Evolutionary conservation across 2,113 vertebrate species (phyloP), one percentile per base, ranked within the genome.

Genomic region (Eulacestoma nigropectus): DNA sequence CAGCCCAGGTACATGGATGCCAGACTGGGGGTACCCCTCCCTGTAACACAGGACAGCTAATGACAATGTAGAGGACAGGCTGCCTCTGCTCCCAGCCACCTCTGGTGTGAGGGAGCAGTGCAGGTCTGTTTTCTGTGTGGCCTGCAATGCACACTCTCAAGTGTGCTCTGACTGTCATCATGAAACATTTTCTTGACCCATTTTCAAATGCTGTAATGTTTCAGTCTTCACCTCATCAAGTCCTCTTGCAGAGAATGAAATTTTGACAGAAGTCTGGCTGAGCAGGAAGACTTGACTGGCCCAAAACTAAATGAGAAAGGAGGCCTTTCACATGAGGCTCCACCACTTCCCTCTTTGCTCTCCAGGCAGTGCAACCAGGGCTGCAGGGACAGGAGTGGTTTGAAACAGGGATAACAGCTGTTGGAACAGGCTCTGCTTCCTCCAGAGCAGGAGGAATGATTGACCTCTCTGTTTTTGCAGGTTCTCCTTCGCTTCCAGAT

Each of bases 401-500:
- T 25, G 50, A 80, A 94, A 44, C 30, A 64, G 46, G 19, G 19
- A 73, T 52, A 75, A 60, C 9, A 26, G 39, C 47, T 52, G 11
- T 30, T 81, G 22, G 11, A 87, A 60, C 19, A 55, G 27, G 19
- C 15, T 65, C 37, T 47, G 20, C 32, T 78, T 67, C 33, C 32
- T 62, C 23, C 50, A 80, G 37, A 64, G 13, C 27, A 84, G 10
- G 5, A 74, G 18, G 20, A 63, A 47, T 56, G 13, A 78, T 4
- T n/a, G 8, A 3, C 20, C 17, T 27, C 1, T 74, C 41, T 37
- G 9, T 57, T 25, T 15, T 13, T 87, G 26, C 95, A 99, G 99
- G 98, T 99, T 77, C 98, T 99, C 89, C 98, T 99, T 97, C 98
- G 98, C n/a, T 98, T 99, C 96, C 98, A 98, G 6, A 89, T 99